phyloP scores from a whole-genome alignment of 1,140 invertebrate species.

The Melitaea cinxia region DNA sequence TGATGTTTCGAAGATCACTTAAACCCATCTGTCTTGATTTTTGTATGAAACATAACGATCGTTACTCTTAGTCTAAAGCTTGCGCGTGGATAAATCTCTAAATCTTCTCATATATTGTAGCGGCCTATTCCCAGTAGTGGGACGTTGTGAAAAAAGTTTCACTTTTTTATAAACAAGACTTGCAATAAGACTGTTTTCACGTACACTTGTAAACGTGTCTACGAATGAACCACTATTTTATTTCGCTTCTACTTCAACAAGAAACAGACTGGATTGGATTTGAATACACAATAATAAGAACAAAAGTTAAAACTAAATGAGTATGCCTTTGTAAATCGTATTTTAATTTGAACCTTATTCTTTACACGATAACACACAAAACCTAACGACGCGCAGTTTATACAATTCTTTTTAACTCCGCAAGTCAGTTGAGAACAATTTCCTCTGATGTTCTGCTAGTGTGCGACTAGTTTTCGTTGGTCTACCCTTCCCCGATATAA shows the following conservation, averaged over 20 bases:
- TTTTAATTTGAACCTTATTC: conserved; percentile 11
- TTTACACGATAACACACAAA: conserved; percentile 11
- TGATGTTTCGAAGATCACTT: no score
- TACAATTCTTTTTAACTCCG: conserved; percentile 31
- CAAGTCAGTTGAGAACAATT: conserved; percentile 29
- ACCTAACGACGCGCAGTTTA: neutral
- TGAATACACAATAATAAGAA: conserved; percentile 29
- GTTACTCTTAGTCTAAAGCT: no score
- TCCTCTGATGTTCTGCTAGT: conserved; percentile 25
- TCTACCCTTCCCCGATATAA: neutral
- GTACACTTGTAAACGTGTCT: conserved; percentile 1
- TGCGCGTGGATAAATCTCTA: no score
- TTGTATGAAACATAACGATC: no score
- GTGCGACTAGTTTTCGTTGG: conserved; percentile 1
- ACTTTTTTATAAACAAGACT: no score
- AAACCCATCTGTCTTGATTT: no score
- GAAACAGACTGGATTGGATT: conserved; percentile 24
- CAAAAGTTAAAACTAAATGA: conserved; percentile 27
- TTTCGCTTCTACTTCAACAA: conserved; percentile 21
- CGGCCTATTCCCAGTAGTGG: no score
- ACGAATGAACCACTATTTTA: neutral
- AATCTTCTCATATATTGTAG: no score
- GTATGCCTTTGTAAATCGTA: conserved; percentile 8
- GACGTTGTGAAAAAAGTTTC: no score
- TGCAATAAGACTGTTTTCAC: neutral